These are phyloP conservation scores for Hesperia comma DNA, from an alignment of 2,888 invertebrate genomes.

Conservation along the genomic window DNA sequence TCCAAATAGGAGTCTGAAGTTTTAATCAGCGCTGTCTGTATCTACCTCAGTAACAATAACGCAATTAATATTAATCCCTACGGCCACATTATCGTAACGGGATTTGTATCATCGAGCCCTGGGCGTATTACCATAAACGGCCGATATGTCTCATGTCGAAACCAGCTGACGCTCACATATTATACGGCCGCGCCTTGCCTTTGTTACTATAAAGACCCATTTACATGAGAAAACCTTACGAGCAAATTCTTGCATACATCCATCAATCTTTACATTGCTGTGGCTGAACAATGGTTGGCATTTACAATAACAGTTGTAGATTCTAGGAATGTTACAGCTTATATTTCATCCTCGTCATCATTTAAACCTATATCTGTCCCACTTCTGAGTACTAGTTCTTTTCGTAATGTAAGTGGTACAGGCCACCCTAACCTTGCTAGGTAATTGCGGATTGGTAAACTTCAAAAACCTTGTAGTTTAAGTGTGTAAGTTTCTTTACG, in stretches of 20 bases:
- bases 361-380: no score
- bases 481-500: no score
- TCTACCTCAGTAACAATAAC: background rate
- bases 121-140: slow-evolving; percentile 16
- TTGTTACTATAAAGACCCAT: slow-evolving; percentile 6
- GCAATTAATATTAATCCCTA: background rate
- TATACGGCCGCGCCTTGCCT: background rate
- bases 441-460: no score
- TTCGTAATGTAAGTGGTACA: no score
- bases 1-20: no score
- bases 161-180: slow-evolving; percentile 15
- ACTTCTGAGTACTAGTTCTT: no score
- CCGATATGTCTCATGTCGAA: slow-evolving; percentile 23
- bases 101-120: slow-evolving; percentile 8
- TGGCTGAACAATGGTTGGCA: background rate
- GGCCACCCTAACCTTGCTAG: no score
- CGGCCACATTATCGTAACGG: slow-evolving; percentile 6
- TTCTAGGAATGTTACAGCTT: no score
- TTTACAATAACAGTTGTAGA: no score
- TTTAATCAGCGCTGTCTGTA: no score
- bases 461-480: no score
- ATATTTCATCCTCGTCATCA: no score
- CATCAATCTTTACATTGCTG: slow-evolving; percentile 7
- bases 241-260: background rate
- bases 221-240: slow-evolving; percentile 10